Conservation (phyloP, 2,113 vertebrate species). For the Telmatochromis sp. region DNA sequence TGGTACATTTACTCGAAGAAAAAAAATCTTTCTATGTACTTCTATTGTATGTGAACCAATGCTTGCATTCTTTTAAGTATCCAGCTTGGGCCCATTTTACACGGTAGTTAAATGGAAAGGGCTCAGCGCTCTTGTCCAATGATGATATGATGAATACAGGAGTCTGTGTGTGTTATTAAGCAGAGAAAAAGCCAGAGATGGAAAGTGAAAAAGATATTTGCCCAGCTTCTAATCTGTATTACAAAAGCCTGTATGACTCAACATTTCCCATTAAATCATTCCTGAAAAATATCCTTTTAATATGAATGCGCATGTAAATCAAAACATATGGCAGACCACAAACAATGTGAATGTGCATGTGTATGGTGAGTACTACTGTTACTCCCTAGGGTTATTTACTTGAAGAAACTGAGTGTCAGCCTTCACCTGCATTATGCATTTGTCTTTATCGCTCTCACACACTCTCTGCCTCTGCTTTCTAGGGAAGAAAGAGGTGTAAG, state of each 20-base stretch:
- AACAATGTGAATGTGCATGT: neutral
- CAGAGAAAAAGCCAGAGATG: neutral
- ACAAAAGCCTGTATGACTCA: constrained; percentile 1
- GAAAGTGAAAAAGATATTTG: neutral
- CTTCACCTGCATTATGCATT: neutral
- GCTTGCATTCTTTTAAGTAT: neutral
- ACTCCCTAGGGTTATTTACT: neutral
- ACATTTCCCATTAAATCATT: neutral
- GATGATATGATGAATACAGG: neutral
- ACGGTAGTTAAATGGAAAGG: neutral
- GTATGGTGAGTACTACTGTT: neutral
- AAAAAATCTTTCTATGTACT: neutral
- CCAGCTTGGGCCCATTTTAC: neutral
- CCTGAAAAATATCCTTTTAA: neutral
- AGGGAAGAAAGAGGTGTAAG: neutral
- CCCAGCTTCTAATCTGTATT: neutral
- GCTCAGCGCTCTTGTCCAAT: neutral
- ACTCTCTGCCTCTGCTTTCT: neutral
- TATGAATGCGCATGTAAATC: neutral
- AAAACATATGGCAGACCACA: neutral
- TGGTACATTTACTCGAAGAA: neutral
- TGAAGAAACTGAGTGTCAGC: neutral
- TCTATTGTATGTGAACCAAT: neutral
- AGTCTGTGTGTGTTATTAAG: neutral
- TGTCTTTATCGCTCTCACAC: neutral